Percentiles rank a stretch among this genome's conserved stretches.
These are phyloP conservation scores for Synergus japonicus DNA, from an alignment of 2,888 invertebrate genomes.

Conservation along the genomic window DNA sequence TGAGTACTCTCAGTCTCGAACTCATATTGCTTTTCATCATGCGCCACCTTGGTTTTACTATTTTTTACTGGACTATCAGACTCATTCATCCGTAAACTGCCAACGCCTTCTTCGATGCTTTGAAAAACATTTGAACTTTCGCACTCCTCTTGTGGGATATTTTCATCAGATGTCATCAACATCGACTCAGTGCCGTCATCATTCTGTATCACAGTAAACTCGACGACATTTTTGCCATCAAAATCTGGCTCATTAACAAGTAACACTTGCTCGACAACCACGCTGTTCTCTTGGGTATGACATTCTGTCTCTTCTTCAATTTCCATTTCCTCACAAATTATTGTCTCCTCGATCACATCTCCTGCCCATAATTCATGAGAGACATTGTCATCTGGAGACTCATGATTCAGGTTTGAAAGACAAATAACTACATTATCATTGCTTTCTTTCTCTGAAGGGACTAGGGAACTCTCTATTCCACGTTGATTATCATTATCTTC, in stretches of 20 bases:
- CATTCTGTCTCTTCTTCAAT: conserved; percentile 62
- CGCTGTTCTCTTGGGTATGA: conserved; percentile 59
- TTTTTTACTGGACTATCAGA: background rate
- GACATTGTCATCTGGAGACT: conserved; percentile 48
- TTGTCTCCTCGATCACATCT: conserved; percentile 74
- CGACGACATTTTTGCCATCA: conserved; percentile 63
- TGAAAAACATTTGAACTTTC: conserved; percentile 51
- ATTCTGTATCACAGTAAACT: conserved; percentile 69
- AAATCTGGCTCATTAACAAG: conserved; percentile 61
- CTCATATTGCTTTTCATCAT: conserved; percentile 28
- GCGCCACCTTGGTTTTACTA: background rate
- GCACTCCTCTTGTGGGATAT: conserved; percentile 45
- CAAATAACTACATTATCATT: conserved; percentile 64
- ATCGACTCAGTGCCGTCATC: conserved; percentile 66
- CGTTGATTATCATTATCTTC: conserved; percentile 64
- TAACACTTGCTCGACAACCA: conserved; percentile 66
- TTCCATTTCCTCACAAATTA: conserved; percentile 76
- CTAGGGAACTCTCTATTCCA: conserved; percentile 46
- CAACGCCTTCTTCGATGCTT: conserved; percentile 58
- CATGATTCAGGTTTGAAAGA: conserved; percentile 52
- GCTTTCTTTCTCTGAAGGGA: conserved; percentile 57
- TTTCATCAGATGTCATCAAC: conserved; percentile 60
- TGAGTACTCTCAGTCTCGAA: conserved; percentile 51
- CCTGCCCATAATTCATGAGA: conserved; percentile 67
- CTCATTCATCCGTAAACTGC: conserved; percentile 53